Evolutionary conservation across 2,113 vertebrate genomes (phyloP).

Genomic region (Phylloscopus trochiloides): DNA sequence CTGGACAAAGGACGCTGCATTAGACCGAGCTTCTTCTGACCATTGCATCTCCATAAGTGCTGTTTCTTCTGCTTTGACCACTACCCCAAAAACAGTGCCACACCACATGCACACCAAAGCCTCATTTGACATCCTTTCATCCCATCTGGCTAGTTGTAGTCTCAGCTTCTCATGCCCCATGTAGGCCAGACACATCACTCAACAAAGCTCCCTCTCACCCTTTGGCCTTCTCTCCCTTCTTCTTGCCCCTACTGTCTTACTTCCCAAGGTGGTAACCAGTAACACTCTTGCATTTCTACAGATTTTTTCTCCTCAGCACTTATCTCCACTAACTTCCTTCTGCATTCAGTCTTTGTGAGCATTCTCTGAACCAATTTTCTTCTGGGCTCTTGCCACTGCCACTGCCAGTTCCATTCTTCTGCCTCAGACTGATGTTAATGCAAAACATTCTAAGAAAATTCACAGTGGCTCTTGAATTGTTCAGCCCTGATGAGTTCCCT

Average conservation of each 20-base stretch:
- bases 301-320: background rate
- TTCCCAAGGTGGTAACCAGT: background rate
- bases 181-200: background rate
- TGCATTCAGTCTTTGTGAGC: background rate
- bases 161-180: background rate
- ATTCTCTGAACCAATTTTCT: background rate
- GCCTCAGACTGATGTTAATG: background rate
- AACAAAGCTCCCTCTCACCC: background rate
- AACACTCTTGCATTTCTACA: background rate
- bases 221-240: background rate
- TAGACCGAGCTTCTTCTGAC: background rate
- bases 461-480: background rate
- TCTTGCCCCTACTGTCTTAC: background rate
- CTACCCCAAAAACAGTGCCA: background rate
- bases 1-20: rapidly evolving
- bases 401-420: background rate
- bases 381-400: background rate
- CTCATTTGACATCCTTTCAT: background rate
- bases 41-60: background rate
- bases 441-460: background rate
- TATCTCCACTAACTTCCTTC: background rate
- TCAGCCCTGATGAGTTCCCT: background rate
- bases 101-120: rapidly evolving
- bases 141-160: background rate
- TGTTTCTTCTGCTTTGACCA: background rate